Evolutionary conservation across 2,888 invertebrate genomes (phyloP).

Genomic region (Pyralis farinalis): DNA sequence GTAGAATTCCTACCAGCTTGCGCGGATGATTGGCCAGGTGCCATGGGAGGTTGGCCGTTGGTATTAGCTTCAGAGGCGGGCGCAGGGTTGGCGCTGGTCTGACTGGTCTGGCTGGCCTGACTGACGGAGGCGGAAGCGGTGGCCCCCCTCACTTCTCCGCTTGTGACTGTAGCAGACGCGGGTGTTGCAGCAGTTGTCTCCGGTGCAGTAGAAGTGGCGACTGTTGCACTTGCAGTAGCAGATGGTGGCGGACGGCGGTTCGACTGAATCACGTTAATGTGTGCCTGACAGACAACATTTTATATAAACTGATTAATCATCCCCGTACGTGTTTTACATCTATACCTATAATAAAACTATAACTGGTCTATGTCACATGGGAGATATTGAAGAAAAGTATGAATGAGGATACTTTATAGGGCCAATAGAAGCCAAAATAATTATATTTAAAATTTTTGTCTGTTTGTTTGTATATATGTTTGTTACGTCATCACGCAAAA

Average conservation of each 20-base stretch:
- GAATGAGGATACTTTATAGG: too few species aligned
- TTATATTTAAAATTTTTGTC: too few species aligned
- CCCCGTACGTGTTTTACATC: too few species aligned
- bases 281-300: conserved; percentile 32
- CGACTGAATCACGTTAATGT: conserved; percentile 51
- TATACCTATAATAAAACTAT: too few species aligned
- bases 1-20: conserved; percentile 38
- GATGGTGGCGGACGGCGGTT: conserved; percentile 26
- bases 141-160: neutral
- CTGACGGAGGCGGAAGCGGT: too few species aligned
- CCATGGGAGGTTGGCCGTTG: conserved; percentile 4
- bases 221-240: conserved; percentile 11
- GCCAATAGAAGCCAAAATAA: too few species aligned
- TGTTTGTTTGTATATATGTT: too few species aligned
- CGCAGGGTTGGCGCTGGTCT: conserved; percentile 4
- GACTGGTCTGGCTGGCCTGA: conserved; percentile 2
- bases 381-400: too few species aligned
- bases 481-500: too few species aligned
- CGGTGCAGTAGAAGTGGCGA: conserved; percentile 9
- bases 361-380: too few species aligned
- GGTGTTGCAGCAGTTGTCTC: conserved; percentile 11
- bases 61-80: conserved; percentile 4
- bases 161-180: neutral
- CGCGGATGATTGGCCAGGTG: conserved; percentile 9
- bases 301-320: too few species aligned